These are phyloP conservation scores for Temnothorax ravouxi DNA, from an alignment of 2,888 invertebrate species.

Conservation along the genomic window DNA sequence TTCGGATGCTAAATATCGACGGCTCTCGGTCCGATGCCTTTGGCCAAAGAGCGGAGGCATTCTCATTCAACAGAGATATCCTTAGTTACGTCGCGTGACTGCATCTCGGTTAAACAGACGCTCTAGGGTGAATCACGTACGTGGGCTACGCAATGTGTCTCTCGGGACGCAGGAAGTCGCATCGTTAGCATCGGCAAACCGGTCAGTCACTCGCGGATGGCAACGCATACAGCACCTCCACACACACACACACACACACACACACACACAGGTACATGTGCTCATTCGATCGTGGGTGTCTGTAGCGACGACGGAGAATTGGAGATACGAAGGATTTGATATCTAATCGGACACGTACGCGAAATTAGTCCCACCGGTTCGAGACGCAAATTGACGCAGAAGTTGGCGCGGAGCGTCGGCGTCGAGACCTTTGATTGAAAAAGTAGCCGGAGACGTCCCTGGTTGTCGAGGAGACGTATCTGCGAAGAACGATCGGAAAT, in stretches of 20 bases:
- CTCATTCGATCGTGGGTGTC: slow-evolving; percentile 35
- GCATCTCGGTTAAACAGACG: slow-evolving; percentile 48
- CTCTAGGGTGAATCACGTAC: slow-evolving; percentile 52
- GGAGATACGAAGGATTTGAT: slow-evolving; percentile 48
- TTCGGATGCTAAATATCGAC: not conserved
- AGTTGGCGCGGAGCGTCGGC: slow-evolving; percentile 2
- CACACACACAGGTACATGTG: not conserved
- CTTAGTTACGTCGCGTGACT: slow-evolving; percentile 54
- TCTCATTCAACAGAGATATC: slow-evolving; percentile 38
- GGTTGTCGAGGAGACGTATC: not conserved
- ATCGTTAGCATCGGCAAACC: slow-evolving; percentile 69
- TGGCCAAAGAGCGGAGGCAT: slow-evolving; percentile 2
- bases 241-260: not conserved
- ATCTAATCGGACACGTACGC: slow-evolving; percentile 71
- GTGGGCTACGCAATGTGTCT: slow-evolving; percentile 44
- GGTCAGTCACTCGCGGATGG: slow-evolving; percentile 37
- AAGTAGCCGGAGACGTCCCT: not conserved
- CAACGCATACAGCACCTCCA: not conserved
- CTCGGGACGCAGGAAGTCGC: slow-evolving; percentile 62
- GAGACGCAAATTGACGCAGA: slow-evolving; percentile 36
- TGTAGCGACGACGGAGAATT: slow-evolving; percentile 24
- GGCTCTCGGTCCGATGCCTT: not conserved
- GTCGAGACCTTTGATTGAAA: slow-evolving; percentile 27
- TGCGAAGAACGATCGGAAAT: not conserved
- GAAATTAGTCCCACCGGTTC: slow-evolving; percentile 67